A percentile compares a stretch with the other conserved stretches of the same genome.
These are phyloP conservation scores for Capreolus pygargus DNA, from an alignment of 2,113 vertebrate genomes.

Conservation along the genomic window DNA sequence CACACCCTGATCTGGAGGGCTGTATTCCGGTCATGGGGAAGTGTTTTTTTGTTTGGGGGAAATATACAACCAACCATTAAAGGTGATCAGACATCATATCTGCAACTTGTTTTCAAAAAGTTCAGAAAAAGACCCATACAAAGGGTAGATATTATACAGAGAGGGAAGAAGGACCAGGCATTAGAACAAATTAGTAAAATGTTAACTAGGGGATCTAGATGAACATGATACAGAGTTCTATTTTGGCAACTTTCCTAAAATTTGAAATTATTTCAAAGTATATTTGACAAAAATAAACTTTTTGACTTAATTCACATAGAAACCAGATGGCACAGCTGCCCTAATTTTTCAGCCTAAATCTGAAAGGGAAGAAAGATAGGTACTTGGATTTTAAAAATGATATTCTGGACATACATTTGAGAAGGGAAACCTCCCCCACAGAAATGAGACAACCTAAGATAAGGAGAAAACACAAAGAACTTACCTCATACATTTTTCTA, in stretches of 20 bases:
- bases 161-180: neutral
- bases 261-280: conserved; percentile 16
- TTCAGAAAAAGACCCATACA: neutral
- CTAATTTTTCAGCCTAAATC: neutral
- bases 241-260: neutral
- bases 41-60: neutral
- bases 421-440: neutral
- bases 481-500: conserved; percentile 98
- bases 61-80: neutral
- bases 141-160: neutral
- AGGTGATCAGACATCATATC: neutral
- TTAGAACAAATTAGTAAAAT: neutral
- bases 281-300: neutral
- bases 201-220: neutral
- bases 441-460: neutral
- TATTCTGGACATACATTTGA: neutral
- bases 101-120: neutral
- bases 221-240: neutral
- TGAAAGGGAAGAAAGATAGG: neutral
- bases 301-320: conserved; percentile 1
- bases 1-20: neutral
- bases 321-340: neutral
- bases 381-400: neutral
- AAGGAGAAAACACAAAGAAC: conserved; percentile 51
- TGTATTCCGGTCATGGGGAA: neutral